Conservation (phyloP, 2,113 vertebrate genomes). For the Morphnarchus princeps region DNA sequence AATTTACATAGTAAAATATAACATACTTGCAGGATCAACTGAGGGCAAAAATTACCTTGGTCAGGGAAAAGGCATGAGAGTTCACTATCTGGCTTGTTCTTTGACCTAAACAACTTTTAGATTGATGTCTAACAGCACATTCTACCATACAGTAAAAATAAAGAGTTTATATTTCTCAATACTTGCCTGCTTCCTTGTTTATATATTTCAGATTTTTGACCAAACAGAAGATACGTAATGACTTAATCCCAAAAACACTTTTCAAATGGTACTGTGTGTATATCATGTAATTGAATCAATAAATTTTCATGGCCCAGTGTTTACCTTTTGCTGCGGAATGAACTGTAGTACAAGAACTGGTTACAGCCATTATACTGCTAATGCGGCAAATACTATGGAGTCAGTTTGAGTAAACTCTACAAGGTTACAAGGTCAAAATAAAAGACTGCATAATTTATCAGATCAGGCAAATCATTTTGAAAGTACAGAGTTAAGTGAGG, state of each 20-base stretch:
- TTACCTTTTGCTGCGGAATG: conserved; percentile 36
- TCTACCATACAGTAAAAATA: not conserved
- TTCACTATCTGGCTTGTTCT: conserved; percentile 21
- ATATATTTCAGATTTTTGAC: conserved; percentile 23
- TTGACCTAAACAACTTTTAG: not conserved
- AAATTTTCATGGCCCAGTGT: conserved; percentile 38
- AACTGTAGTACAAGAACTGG: conserved; percentile 15
- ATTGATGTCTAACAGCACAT: conserved; percentile 1
- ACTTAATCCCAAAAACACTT: conserved; percentile 1
- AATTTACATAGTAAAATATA: not conserved
- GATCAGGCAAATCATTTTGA: conserved; percentile 65
- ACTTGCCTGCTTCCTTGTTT: conserved; percentile 42
- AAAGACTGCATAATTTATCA: conserved; percentile 75
- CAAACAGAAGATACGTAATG: conserved; percentile 27
- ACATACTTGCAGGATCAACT: not conserved
- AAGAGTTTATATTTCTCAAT: conserved; percentile 31
- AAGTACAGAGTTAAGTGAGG: conserved; percentile 60
- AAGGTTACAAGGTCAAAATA: conserved; percentile 67
- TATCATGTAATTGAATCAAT: conserved; percentile 27
- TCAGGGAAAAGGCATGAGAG: not conserved
- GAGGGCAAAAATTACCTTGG: not conserved
- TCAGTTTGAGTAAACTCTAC: conserved; percentile 64
- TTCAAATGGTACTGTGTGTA: conserved; percentile 34
- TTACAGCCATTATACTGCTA: conserved; percentile 34
- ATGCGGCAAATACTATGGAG: conserved; percentile 51